Conservation (phyloP, 2,113 vertebrate genomes). For the Ovis canadensis region DNA sequence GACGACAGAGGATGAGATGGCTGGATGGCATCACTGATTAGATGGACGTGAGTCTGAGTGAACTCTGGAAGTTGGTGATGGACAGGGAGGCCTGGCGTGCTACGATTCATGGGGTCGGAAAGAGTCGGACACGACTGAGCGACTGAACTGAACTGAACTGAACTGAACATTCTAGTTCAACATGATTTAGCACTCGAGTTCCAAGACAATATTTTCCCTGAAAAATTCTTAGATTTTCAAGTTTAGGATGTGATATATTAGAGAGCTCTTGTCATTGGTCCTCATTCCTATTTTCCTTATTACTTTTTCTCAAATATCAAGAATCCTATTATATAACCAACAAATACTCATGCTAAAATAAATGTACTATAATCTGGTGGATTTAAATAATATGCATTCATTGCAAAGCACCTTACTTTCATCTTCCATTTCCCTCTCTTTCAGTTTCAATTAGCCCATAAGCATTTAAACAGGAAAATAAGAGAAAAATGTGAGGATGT, state of each 20-base stretch:
- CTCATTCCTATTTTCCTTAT: neutral
- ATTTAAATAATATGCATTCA: neutral
- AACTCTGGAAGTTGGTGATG: too few relatives aligned
- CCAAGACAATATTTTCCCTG: neutral
- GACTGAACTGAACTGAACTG: too few relatives aligned
- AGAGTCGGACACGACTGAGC: fast-evolving
- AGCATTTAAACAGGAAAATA: neutral
- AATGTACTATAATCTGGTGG: too few relatives aligned
- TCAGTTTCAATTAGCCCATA: neutral
- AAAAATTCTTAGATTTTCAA: neutral
- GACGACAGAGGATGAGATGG: too few relatives aligned
- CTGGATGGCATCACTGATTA: too few relatives aligned
- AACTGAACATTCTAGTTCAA: neutral
- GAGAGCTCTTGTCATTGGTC: neutral
- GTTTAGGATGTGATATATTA: neutral
- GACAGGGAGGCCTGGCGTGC: too few relatives aligned
- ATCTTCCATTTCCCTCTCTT: neutral
- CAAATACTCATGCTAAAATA: neutral
- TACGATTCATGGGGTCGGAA: fast-evolving
- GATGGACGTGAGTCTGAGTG: too few relatives aligned
- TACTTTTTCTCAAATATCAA: neutral
- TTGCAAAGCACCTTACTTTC: neutral
- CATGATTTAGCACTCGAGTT: neutral
- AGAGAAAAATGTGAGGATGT: neutral
- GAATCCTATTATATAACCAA: neutral